Evolutionary conservation across 2,113 vertebrate genomes (phyloP).

Genomic region (Prionailurus viverrinus): DNA sequence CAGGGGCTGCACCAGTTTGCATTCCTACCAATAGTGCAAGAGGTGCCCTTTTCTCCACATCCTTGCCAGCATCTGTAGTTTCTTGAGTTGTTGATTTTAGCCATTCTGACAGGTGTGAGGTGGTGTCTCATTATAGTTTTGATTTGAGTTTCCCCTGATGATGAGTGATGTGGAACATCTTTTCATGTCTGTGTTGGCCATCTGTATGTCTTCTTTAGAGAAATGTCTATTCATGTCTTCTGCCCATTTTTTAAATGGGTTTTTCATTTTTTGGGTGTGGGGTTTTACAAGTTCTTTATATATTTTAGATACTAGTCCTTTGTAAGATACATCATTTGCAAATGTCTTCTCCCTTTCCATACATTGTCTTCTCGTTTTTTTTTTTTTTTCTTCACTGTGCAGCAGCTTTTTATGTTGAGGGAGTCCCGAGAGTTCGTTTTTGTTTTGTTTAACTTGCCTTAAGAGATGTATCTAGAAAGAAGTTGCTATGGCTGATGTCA

Average conservation of each 20-base stretch:
- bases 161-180: no score
- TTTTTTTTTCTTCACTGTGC: background rate
- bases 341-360: no score
- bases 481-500: background rate
- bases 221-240: no score
- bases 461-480: background rate
- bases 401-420: background rate
- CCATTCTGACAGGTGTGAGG: background rate
- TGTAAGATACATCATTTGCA: no score
- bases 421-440: background rate
- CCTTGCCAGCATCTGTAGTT: background rate
- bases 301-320: no score
- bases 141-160: no score
- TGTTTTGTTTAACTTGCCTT: background rate
- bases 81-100: background rate
- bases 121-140: background rate
- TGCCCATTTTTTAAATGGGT: no score
- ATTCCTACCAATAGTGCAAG: background rate
- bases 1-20: background rate
- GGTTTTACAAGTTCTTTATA: no score
- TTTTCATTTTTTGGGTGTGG: no score
- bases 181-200: no score
- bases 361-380: no score
- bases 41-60: background rate
- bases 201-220: no score